A percentile compares a stretch with the other conserved stretches of the same genome.
Evolutionary conservation across 2,113 vertebrate genomes (phyloP).

Genomic region (Craseonycteris thonglongyai): DNA sequence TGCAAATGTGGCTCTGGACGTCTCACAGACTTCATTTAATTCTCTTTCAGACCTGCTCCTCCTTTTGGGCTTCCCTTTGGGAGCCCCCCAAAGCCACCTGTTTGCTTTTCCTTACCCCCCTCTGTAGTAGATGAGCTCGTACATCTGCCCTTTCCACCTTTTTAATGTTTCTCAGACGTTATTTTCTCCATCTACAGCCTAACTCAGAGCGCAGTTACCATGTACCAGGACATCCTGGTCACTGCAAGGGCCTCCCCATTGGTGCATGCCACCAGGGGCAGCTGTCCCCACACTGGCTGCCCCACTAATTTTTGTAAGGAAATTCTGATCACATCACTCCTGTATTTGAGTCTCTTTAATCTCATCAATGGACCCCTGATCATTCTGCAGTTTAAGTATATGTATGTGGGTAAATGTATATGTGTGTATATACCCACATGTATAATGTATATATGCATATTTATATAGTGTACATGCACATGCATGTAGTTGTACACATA

Average conservation of each 20-base stretch:
- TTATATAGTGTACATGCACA: background rate
- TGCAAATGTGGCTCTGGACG: accelerated
- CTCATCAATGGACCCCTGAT: too few relatives aligned
- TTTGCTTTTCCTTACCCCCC: background rate
- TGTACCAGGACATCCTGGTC: accelerated
- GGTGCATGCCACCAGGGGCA: background rate
- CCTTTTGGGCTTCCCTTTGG: background rate
- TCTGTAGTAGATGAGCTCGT: accelerated
- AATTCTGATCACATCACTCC: background rate
- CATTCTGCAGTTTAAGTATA: background rate
- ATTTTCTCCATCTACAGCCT: background rate
- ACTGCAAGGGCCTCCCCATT: accelerated
- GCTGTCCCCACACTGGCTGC: background rate
- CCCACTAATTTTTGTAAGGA: background rate
- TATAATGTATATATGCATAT: background rate
- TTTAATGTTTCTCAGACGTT: background rate
- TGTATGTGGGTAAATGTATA: background rate
- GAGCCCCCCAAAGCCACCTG: too few relatives aligned
- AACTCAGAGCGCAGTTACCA: accelerated
- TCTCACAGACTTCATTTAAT: background rate
- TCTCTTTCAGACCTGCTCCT: too few relatives aligned
- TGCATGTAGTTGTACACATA: accelerated
- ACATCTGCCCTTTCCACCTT: accelerated
- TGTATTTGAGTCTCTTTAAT: background rate
- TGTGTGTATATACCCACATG: accelerated